Percentiles rank a stretch among this genome's conserved stretches.
These are phyloP conservation scores for Drosophila grimshawi DNA, from an alignment of 1,140 invertebrate genomes.

Conservation along the genomic window DNA sequence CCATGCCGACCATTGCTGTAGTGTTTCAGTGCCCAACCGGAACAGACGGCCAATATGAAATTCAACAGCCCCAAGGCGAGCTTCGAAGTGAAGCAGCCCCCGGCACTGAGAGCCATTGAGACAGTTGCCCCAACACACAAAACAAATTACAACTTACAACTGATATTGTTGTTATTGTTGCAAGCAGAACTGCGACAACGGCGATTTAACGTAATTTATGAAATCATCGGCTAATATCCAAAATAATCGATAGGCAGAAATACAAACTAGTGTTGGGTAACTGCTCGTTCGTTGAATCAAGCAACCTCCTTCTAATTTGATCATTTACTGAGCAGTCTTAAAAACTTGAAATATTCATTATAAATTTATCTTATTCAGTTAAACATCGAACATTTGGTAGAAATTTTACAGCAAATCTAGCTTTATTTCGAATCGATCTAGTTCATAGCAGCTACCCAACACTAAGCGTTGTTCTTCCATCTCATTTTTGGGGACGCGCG, in stretches of 20 bases:
- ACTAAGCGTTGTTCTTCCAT: neutral
- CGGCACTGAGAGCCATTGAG: slow-evolving; percentile 25
- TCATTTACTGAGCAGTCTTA: too few species aligned
- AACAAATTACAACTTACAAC: slow-evolving; percentile 14
- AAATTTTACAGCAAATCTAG: neutral
- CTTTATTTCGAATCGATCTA: neutral
- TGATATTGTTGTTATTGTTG: slow-evolving; percentile 16
- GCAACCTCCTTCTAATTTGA: too few species aligned
- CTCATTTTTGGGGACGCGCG: slow-evolving; percentile 18
- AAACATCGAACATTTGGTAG: neutral
- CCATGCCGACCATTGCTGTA: slow-evolving; percentile 53
- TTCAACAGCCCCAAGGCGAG: slow-evolving; percentile 60
- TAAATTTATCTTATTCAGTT: neutral
- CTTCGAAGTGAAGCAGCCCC: slow-evolving; percentile 46
- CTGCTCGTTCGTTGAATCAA: neutral
- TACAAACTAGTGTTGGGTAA: slow-evolving; percentile 1
- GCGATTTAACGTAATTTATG: neutral
- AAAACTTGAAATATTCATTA: too few species aligned
- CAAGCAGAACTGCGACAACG: neutral
- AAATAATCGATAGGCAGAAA: neutral
- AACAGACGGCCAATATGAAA: slow-evolving; percentile 62
- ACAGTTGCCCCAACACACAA: slow-evolving; percentile 37
- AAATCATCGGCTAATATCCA: neutral
- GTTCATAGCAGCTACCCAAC: neutral
- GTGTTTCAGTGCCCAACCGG: slow-evolving; percentile 66